A percentile compares a stretch with the other conserved stretches of the same genome.
Conservation (phyloP, 2,888 invertebrate genomes). For the Gryllus longicercus region DNA sequence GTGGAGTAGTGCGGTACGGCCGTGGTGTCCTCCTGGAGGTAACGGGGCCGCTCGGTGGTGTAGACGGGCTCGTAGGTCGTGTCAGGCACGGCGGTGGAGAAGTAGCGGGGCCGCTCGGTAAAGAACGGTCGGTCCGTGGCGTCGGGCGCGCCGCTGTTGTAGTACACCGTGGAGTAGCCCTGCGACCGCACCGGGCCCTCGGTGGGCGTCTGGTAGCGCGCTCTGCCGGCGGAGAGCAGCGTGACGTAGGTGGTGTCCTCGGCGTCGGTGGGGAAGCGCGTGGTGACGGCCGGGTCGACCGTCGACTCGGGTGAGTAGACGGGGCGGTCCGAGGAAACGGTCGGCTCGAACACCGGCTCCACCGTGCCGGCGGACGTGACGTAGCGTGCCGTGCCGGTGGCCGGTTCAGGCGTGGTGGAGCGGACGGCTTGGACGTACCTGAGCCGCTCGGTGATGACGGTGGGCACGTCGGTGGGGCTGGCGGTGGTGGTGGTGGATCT, state of each 20-base stretch:
- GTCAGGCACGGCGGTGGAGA: neutral
- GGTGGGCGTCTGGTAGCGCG: neutral
- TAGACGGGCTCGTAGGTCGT: neutral
- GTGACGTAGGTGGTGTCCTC: neutral
- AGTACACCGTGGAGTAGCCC: slow-evolving; percentile 2
- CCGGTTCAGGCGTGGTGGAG: neutral
- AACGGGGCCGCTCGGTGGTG: too few relatives aligned
- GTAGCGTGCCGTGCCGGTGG: slow-evolving; percentile 21
- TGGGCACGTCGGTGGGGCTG: neutral
- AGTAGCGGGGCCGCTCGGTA: neutral
- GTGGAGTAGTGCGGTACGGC: too few relatives aligned
- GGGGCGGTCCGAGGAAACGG: too few relatives aligned
- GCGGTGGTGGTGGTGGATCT: slow-evolving; percentile 23
- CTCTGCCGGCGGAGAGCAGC: neutral
- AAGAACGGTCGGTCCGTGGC: neutral
- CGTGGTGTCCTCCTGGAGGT: too few relatives aligned
- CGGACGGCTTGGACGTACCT: neutral
- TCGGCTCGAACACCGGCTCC: neutral
- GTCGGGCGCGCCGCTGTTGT: neutral
- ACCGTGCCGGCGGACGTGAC: slow-evolving; percentile 20
- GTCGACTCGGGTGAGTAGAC: neutral
- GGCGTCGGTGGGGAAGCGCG: neutral
- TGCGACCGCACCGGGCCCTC: neutral
- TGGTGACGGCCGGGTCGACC: neutral
- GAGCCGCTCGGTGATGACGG: neutral